phyloP scores from a whole-genome alignment of 2,888 invertebrate species.

The Eupithecia pulchellata region DNA sequence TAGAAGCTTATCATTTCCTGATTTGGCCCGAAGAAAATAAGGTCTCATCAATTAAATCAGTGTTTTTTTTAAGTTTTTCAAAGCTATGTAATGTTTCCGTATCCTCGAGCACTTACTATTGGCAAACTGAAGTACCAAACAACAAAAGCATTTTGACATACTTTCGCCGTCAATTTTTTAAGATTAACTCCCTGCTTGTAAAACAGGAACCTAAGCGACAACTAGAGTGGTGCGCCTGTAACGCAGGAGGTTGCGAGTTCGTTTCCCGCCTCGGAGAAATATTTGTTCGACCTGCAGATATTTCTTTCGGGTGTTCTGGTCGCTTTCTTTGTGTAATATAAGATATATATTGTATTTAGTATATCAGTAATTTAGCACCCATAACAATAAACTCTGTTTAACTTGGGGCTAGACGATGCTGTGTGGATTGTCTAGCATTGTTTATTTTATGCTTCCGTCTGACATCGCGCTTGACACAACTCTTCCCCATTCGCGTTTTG shows the following conservation, averaged over 20 bases:
- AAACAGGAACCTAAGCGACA: conserved; percentile 17
- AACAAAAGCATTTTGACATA: not conserved
- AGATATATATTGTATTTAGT: too few relatives aligned
- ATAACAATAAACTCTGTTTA: too few relatives aligned
- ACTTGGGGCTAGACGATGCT: too few relatives aligned
- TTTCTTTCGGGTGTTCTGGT: too few relatives aligned
- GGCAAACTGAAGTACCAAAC: not conserved
- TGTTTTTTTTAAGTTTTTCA: not conserved
- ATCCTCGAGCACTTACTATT: not conserved
- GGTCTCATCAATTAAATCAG: not conserved
- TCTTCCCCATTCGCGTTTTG: conserved; percentile 48
- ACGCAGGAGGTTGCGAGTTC: too few relatives aligned
- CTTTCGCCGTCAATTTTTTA: not conserved
- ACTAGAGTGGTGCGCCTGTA: too few relatives aligned
- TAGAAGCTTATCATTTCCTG: not conserved
- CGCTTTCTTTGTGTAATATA: too few relatives aligned
- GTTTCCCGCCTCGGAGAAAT: too few relatives aligned
- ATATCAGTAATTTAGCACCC: too few relatives aligned
- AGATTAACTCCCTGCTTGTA: not conserved
- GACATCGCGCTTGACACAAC: conserved; percentile 41
- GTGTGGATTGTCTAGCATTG: too few relatives aligned
- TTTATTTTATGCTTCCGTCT: too few relatives aligned
- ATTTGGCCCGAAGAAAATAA: not conserved
- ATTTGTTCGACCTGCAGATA: too few relatives aligned
- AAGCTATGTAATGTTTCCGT: not conserved